phyloP scores from a whole-genome alignment of 1,140 invertebrate species.

The Drosophila persimilis region DNA sequence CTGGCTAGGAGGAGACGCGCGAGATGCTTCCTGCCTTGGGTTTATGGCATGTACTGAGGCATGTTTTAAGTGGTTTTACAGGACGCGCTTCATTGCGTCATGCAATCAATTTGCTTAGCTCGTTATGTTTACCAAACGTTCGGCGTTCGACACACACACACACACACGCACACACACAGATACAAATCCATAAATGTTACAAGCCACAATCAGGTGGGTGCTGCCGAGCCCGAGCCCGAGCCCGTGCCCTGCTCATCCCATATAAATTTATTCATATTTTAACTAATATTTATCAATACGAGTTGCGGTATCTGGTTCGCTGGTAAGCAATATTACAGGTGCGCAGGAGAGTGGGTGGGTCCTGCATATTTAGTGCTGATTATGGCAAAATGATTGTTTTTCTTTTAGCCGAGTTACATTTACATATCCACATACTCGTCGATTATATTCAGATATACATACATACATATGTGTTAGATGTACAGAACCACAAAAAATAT shows the following conservation, averaged over 20 bases:
- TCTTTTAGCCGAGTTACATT: constrained; percentile 42
- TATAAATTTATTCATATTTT: constrained; percentile 77
- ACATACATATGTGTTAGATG: neutral
- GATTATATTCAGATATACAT: neutral
- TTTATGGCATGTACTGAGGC: constrained; percentile 81
- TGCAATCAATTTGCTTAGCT: constrained; percentile 78
- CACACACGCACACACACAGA: constrained; percentile 1
- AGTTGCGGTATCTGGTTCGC: constrained; percentile 25
- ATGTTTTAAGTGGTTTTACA: constrained; percentile 83
- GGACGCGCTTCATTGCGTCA: constrained; percentile 82
- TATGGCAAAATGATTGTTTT: constrained; percentile 73
- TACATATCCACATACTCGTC: constrained; percentile 35
- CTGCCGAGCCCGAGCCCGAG: constrained; percentile 8
- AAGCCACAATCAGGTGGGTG: constrained; percentile 31
- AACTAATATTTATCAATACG: constrained; percentile 78
- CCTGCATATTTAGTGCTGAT: constrained; percentile 82
- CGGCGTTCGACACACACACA: constrained; percentile 37
- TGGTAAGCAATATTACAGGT: constrained; percentile 18
- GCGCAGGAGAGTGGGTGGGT: constrained; percentile 35
- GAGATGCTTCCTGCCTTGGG: constrained; percentile 56
- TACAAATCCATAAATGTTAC: constrained; percentile 11
- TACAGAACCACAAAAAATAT: constrained; percentile 18
- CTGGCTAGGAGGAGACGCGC: constrained; percentile 1
- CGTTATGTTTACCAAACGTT: constrained; percentile 75
- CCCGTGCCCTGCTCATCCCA: constrained; percentile 7